Evolutionary conservation across 1,140 invertebrate genomes (phyloP).

Genomic region (Melipona quadrifasciata): DNA sequence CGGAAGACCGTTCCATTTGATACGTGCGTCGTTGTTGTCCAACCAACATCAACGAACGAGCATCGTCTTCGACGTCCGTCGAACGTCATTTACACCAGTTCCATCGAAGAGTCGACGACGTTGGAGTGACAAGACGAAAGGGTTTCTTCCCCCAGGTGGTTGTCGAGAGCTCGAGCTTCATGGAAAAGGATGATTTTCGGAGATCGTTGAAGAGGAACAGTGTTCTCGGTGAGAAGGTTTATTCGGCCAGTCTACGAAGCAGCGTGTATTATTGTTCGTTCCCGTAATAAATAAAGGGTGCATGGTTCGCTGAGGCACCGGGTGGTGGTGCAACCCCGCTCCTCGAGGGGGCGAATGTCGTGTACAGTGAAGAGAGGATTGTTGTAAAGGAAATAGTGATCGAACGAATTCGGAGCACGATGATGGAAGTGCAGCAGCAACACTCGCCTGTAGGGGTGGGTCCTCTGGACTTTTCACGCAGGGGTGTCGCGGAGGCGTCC

Average conservation of each 20-base stretch:
- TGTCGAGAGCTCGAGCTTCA: neutral
- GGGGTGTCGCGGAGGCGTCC: slow-evolving; percentile 79
- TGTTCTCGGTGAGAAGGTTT: slow-evolving; percentile 18
- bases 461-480: slow-evolving; percentile 79
- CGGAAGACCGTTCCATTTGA: slow-evolving; percentile 33
- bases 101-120: neutral
- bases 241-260: neutral
- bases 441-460: slow-evolving; percentile 80
- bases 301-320: slow-evolving; percentile 6
- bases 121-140: neutral
- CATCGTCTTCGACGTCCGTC: neutral
- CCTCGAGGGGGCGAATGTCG: slow-evolving; percentile 48
- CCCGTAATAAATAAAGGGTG: slow-evolving; percentile 21
- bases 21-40: slow-evolving; percentile 18
- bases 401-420: slow-evolving; percentile 58
- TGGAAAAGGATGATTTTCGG: slow-evolving; percentile 18
- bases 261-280: slow-evolving; percentile 45
- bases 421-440: slow-evolving; percentile 81
- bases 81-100: neutral
- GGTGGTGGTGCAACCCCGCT: slow-evolving; percentile 19
- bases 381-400: slow-evolving; percentile 45
- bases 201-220: slow-evolving; percentile 3
- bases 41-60: neutral
- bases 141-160: neutral
- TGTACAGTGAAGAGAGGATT: slow-evolving; percentile 51